Conservation (phyloP, 1,140 invertebrate species). For the Trialeurodes vaporariorum region DNA sequence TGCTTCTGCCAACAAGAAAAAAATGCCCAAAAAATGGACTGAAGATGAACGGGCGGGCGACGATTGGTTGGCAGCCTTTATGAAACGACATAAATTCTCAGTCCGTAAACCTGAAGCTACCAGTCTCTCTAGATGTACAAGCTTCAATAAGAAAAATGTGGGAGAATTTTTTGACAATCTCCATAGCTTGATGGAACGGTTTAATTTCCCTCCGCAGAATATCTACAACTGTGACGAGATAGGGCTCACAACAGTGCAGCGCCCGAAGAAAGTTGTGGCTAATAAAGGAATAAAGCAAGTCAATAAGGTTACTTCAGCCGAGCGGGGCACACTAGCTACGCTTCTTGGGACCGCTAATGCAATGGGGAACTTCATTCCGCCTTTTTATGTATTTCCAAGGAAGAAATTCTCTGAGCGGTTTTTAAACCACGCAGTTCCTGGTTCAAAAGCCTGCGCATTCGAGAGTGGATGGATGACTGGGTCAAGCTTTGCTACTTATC, state of each 20-base stretch:
- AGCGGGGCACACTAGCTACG: conserved; percentile 37
- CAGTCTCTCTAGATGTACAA: conserved; percentile 35
- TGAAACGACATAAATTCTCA: conserved; percentile 36
- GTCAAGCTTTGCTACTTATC: background rate
- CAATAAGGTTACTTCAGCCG: conserved; percentile 33
- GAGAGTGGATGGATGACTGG: background rate
- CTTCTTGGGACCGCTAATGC: conserved; percentile 32
- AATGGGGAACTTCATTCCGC: conserved; percentile 33
- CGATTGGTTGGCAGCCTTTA: conserved; percentile 36
- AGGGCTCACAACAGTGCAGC: conserved; percentile 34
- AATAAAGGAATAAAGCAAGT: conserved; percentile 36
- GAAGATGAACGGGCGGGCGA: conserved; percentile 16
- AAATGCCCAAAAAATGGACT: conserved; percentile 29
- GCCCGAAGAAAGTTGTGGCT: conserved; percentile 29
- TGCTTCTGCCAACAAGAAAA: conserved; percentile 28
- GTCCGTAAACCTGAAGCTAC: conserved; percentile 34
- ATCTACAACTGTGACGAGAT: conserved; percentile 40
- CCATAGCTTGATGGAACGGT: conserved; percentile 25
- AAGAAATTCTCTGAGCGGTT: background rate
- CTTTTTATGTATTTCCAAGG: conserved; percentile 35
- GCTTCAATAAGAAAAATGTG: conserved; percentile 37
- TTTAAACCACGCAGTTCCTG: background rate
- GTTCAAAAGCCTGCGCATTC: background rate
- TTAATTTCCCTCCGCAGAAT: conserved; percentile 25
- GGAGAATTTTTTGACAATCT: conserved; percentile 31